These are phyloP conservation scores for Gibbula magus DNA, from an alignment of 2,888 invertebrate genomes.

Conservation along the genomic window DNA sequence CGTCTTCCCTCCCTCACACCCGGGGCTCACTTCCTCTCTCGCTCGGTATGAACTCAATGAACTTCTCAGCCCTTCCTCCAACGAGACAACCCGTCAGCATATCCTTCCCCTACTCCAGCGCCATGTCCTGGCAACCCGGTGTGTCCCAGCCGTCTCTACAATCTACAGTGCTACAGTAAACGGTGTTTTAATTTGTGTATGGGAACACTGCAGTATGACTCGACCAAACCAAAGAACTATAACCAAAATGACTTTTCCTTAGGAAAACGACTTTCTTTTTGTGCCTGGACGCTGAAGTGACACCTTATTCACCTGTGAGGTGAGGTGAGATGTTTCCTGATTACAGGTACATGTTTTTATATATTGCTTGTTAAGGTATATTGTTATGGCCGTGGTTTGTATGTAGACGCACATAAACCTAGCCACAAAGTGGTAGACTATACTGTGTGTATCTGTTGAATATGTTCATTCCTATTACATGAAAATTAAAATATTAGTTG, in stretches of 20 bases:
- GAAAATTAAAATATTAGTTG: neutral
- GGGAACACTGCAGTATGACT: too few relatives aligned
- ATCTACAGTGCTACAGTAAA: neutral
- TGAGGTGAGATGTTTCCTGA: too few relatives aligned
- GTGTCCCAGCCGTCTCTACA: neutral
- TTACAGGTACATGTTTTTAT: neutral
- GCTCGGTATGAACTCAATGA: slow-evolving; percentile 8
- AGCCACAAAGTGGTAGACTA: neutral
- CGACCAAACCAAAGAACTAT: too few relatives aligned
- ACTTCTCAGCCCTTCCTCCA: neutral
- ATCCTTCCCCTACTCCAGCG: slow-evolving; percentile 5
- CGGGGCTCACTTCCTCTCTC: slow-evolving; percentile 15
- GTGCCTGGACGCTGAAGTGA: too few relatives aligned
- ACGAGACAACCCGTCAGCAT: neutral
- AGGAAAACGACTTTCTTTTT: too few relatives aligned
- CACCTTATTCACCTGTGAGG: too few relatives aligned
- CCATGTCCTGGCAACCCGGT: neutral
- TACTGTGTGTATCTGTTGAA: neutral
- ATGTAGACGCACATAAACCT: neutral
- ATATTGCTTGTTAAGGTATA: neutral
- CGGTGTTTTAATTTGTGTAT: neutral
- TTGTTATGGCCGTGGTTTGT: neutral
- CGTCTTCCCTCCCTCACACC: neutral
- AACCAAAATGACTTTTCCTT: too few relatives aligned
- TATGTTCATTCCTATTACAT: slow-evolving; percentile 5